Evolutionary conservation across 2,797 vertebrate species (phyloP), one percentile per base, ranked within the genome.

Genomic region (Pangasius mekongensis): DNA sequence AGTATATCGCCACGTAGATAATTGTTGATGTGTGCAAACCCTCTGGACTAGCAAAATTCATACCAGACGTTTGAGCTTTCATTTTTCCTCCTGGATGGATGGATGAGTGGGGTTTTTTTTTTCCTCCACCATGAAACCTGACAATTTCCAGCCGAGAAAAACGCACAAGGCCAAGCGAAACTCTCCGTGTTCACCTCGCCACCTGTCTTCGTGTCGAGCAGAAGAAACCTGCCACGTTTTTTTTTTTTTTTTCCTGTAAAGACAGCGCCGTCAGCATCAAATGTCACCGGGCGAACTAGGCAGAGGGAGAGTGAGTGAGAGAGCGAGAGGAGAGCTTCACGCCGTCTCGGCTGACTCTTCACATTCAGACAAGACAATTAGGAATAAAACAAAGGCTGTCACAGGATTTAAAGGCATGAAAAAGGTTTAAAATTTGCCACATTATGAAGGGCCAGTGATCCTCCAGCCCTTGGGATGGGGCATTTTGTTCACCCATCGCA

Each of bases 391-490:
- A 93, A 90, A 92, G 91, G 93, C 93, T 94, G 94, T 94, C 89
- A 73, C 82, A 91, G 91, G 90, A 91, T 90, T 92, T 94, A 66
- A 90, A 86, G 88, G 93, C 93, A 91, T 95, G 93, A 94, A 96
- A 94, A 93, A 95, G 93, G 91, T 94, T 95, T 94, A 94, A 94
- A 82, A 93, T 94, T 95, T 94, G 93, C 93, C 81, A 91, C 89
- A 91, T 92, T 93, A 93, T 91, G 86, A 91, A 93, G 91, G 92
- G 91, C 91, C 87, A 91, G 89, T 94, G 92, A 93, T 95, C 93
- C 93, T 91, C 84, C 90, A 87, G 85, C 92, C 91, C 91, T 52
- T 58, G 91, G 90, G 92, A 94, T 83, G 64, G 36, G 3, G 47
- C 22, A 89, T 84, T 92, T 93, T 93, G 88, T 93, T 93, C 89